Base-by-base conservation (phyloP, 2,888 invertebrate genomes). In the Dorcus hopei region DNA sequence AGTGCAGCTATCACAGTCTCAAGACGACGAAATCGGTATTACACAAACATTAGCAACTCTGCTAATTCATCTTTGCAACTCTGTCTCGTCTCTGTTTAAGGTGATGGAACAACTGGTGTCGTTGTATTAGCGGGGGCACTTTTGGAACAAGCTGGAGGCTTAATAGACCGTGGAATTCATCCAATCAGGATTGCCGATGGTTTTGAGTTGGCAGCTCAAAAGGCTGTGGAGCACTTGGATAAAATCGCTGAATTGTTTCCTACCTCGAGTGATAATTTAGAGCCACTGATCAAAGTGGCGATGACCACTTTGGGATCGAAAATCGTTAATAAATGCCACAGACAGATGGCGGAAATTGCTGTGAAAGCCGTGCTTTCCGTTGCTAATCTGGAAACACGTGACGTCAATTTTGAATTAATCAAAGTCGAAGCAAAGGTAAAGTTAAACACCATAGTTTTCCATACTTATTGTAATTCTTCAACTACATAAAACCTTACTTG, bases 141-240 rank as follows among this genome's bases (percentile, higher is more conserved):
- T 2, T 77, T 99, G 56, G 98, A 99, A 74, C 96, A 98, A 77
- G 97, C 99, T 0, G 93, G 96, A 68, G 83, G 86, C 63, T 80
- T 99, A 9, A 78, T 99, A 3, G 97, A 99, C 80, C 91, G 93
- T 71, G 99, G 99, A 43, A 97, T 99, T 74, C 99, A 99, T 78
- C 99, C 99, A 0, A 97, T 98, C 70, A 89, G 98, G 69, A 95
- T 99, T 68, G 97, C 99, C 5, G 99, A 99, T 80, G 99, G 99
- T 49, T 99, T 94, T 74, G 98, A 99, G 79, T 81, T 97, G 79
- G 99, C 99, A 0, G 95, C 97, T 1, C 91, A 93, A 65, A 86
- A 88, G 57, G 96, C 97, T 0, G 85, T 91, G 0, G 83, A 88
- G 41, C 91, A 95, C 74, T 80, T 99, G 63, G 95, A 97, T 63